phyloP scores from a whole-genome alignment of 2,888 invertebrate genomes.

The Zygogramma bicolorata region DNA sequence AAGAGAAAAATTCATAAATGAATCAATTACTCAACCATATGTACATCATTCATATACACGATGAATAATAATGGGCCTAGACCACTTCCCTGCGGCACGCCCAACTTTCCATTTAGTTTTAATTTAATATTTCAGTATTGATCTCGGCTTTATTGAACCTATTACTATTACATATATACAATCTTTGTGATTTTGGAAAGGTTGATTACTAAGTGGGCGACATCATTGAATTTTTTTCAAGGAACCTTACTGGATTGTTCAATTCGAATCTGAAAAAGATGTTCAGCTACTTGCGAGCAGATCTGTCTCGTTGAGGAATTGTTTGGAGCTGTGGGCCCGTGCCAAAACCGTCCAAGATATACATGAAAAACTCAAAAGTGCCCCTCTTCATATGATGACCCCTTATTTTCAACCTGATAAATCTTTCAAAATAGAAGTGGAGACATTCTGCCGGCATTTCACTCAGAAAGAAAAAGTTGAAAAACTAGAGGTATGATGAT shows the following conservation, averaged over 20 bases:
- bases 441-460: constrained; percentile 91
- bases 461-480: constrained; percentile 83
- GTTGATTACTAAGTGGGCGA: no score
- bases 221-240: constrained; percentile 51
- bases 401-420: constrained; percentile 70
- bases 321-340: constrained; percentile 85
- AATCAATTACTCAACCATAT: no score
- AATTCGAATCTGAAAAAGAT: constrained; percentile 79
- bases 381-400: constrained; percentile 70
- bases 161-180: no score
- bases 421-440: constrained; percentile 88
- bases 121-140: no score
- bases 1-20: no score
- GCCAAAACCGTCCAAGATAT: constrained; percentile 72
- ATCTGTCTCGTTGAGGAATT: constrained; percentile 82
- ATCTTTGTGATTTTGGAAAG: no score
- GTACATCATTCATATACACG: no score
- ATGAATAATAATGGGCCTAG: no score
- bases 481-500: constrained; percentile 80
- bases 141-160: no score
- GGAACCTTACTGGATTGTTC: constrained; percentile 88
- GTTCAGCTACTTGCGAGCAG: constrained; percentile 82
- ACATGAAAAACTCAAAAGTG: constrained; percentile 74
- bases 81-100: no score
- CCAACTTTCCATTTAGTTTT: no score